Evolutionary conservation across 2,113 vertebrate species (phyloP), one percentile per base, ranked within the genome.

Genomic region (Xerus inauris): DNA sequence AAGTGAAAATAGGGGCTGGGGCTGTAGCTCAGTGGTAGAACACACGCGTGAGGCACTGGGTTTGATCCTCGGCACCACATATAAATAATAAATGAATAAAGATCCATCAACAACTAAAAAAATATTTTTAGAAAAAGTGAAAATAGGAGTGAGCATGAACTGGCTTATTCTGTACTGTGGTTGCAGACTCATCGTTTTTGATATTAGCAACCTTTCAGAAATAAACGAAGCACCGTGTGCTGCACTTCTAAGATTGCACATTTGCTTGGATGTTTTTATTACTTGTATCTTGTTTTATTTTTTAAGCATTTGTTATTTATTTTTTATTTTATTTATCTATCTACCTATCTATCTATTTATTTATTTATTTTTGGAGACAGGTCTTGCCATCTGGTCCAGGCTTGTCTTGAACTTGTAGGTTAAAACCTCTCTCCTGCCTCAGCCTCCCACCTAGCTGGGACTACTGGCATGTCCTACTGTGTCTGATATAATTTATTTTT

Each of bases 391-490:
- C 20, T 45, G n/a, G 17, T 54, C 40, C 20, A 17, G 20, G 54
- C 30, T 89, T 32, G 51, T 32, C 40, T 26, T 5, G 9, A 28
- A 47, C 13, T 76, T 42, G 6, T 8, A 22, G 12, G 57, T 57
- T 42, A 28, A 62, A 42, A 28, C 3, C 6, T 32, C 40, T 17
- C 28, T 75, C 30, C 71, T 75, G 38, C 71, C 19, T 75, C 54
- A 77, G 87, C 87, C 73, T 64, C 20, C 40, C 5, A 6, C 24
- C 20, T 10, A 19, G 57, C 32, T 77, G 59, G 72, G 73, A 49
- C 45, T 49, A 16, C 14, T n/a, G 5, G 16, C 5, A 2, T 22
- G 13, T 6, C 4, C 1, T 5, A 49, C 42, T 59, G 28, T 30
- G 42, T 12, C n/a, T 11, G 20, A 28, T 71, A n/a, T 32, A n/a